Base-by-base conservation (phyloP, 2,888 invertebrate species). In the Eustalomyia histrio region DNA sequence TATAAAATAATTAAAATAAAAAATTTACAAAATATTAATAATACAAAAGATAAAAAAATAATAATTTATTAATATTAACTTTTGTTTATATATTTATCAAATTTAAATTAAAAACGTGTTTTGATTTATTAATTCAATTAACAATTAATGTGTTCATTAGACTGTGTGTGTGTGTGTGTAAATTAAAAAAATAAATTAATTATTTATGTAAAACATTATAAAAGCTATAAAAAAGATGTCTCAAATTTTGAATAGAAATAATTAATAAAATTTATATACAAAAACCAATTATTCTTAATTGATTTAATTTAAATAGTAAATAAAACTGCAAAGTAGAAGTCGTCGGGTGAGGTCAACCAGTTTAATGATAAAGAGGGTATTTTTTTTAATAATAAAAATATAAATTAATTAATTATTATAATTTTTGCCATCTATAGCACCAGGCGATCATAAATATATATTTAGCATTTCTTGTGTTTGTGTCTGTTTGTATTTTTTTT, bases 341-440 rank as follows among this genome's bases (percentile, higher is more conserved):
- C 12, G 14, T 9, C 12, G 14, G 1, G 10, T 4, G 1, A 2
- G 39, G 12, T 39, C 39, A 39, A 39, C 4, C 39, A 39, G 39
- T 39, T 39, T 12, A 39, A 39, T 35, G 1, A 8, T 35, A 35
- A 1, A 35, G 35, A 35, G 8, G 3, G 35, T 39, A 39, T 39
- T 29, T 29, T 39, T 1, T 39, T 39, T 39, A 39, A 39, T 12
- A 39, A 39, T 61, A 61, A 14, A 17, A 50, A 39, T 57, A 50
- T 65, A 7, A 17, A 18, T 65, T 52, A 53, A 33, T 24, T 55
- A 33, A 6, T 29, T 6, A 6, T 29, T 65, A 71, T 35, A 12
- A 18, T 72, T 33, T 76, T 73, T 33, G 76, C 64, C 64, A 69
- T 71, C 39, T 80, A 55, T 80, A 80, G 80, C 80, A 80, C 80